Evolutionary conservation across 2,797 vertebrate genomes (phyloP), one percentile per base, ranked within the genome.

Genomic region (Hoplostethus mediterraneus): DNA sequence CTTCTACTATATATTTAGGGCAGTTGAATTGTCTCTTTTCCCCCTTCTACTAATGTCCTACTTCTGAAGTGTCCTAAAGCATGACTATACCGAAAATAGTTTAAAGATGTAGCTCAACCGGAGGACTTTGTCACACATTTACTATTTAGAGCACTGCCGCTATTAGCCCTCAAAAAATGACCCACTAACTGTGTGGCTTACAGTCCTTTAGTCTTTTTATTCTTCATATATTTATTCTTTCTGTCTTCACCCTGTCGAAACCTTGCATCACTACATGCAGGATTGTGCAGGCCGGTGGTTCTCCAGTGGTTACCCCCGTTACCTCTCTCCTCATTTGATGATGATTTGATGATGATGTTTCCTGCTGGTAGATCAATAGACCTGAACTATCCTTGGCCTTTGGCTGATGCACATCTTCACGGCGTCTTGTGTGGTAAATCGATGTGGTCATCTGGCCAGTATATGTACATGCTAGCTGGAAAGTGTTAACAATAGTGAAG

Each of bases 31-130:
- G 9, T 40, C 38, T 4, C 38, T 59, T 38, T 59, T 33, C 33
- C 21, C 4, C 36, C 54, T 52, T 28, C 51, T 16, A 44, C 38
- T 55, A 14, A 31, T 33, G 52, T 42, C 54, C 63, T 66, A 66
- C 52, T 55, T 66, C 45, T 66, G 14, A 25, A 45, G 21, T 45
- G 63, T 45, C 53, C 25, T 40, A 9, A 36, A 64, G 12, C 49
- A 64, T 14, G 13, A 9, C 31, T 48, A 30, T 10, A 31, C 52
- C 16, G 12, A 17, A 66, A 66, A 66, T 66, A 66, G 40, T 25
- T 55, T 52, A 31, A 9, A 38, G 49, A 52, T 64, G 48, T 52
- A 64, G 62, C 17, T 52, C 47, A 21, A 64, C 33, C n/a, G 25
- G 25, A 66, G 63, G 63, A 33, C 7, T 28, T 63, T 47, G 28